Evolutionary conservation across 2,888 invertebrate species (phyloP), one percentile per base, ranked within the genome.

Genomic region (Mythimna albipuncta): DNA sequence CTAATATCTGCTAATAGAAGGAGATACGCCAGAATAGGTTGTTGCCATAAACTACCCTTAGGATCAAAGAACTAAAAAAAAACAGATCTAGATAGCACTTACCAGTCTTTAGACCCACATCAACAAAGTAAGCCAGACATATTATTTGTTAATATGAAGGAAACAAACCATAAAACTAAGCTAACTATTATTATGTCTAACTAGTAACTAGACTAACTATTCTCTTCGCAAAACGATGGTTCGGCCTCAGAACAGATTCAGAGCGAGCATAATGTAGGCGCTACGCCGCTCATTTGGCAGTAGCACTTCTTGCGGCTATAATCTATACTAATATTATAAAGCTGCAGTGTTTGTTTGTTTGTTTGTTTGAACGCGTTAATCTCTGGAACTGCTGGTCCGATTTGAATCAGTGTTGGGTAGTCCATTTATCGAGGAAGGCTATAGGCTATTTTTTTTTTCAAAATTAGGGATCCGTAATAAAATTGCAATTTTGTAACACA

Each of bases 251-350:
- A 61, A 77, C 32, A 58, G 19, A 70, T 67, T 64, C 4, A 13
- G 26, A 54, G 16, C 50, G 26, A 13, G 26, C 38, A 62, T 62
- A 62, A 50, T 44, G n/a, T 26, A 32, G 70, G 77, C 77, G 65
- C 65, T 64, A 47, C 19, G 38, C 0, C n/a, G 35, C 50, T 62
- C 41, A 52, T 69, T 62, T 47, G 52, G 26, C 41, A 50, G 44
- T 63, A 38, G 16, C 32, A 77, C 47, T 19, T 47, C 47, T 47
- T 16, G 47, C 3, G 21, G 38, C 7, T 50, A n/a, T 65, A 13
- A 54, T n/a, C n/a, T n/a, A n/a, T n/a, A n/a, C n/a, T n/a, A n/a
- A n/a, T n/a, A n/a, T n/a, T n/a, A n/a, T n/a, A n/a, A n/a, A n/a
- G n/a, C n/a, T n/a, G n/a, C n/a, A n/a, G n/a, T n/a, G n/a, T n/a